Conservation (phyloP, 2,888 invertebrate genomes). For the Spodoptera littoralis region DNA sequence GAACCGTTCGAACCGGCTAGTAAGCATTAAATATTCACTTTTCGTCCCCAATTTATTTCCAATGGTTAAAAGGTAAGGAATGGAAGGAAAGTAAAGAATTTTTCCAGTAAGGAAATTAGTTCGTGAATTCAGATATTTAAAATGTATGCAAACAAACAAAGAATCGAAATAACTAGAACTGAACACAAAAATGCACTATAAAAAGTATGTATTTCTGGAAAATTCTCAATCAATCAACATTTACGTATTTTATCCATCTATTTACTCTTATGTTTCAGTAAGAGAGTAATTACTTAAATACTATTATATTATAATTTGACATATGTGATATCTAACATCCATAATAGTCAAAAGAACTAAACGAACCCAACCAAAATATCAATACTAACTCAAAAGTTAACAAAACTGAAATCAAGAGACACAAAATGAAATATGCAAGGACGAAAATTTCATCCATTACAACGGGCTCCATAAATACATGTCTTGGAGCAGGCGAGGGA, state of each 20-base stretch:
- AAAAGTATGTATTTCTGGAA: not conserved
- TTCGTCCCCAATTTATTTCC: constrained; percentile 38
- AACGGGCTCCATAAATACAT: constrained; percentile 52
- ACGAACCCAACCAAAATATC: not conserved
- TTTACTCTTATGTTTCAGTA: no score
- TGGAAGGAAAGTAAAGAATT: constrained; percentile 22
- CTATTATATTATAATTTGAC: no score
- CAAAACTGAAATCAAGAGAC: constrained; percentile 32
- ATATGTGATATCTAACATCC: no score
- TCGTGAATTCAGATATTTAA: constrained; percentile 1
- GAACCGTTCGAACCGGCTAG: constrained; percentile 3
- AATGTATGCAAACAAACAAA: no score
- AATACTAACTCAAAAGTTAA: constrained; percentile 16
- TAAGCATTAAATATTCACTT: constrained; percentile 52
- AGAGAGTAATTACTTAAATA: no score
- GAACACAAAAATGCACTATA: constrained; percentile 3
- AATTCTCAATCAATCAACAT: not conserved
- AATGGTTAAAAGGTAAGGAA: constrained; percentile 31
- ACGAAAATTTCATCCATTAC: constrained; percentile 50
- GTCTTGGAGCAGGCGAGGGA: constrained; percentile 60
- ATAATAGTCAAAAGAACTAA: no score
- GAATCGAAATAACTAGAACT: not conserved
- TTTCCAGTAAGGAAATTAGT: constrained; percentile 19
- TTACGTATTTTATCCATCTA: no score
- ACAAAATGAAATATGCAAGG: constrained; percentile 54